These are phyloP conservation scores for Pseudolycoriella hygida DNA, from an alignment of 2,888 invertebrate genomes.

Conservation along the genomic window DNA sequence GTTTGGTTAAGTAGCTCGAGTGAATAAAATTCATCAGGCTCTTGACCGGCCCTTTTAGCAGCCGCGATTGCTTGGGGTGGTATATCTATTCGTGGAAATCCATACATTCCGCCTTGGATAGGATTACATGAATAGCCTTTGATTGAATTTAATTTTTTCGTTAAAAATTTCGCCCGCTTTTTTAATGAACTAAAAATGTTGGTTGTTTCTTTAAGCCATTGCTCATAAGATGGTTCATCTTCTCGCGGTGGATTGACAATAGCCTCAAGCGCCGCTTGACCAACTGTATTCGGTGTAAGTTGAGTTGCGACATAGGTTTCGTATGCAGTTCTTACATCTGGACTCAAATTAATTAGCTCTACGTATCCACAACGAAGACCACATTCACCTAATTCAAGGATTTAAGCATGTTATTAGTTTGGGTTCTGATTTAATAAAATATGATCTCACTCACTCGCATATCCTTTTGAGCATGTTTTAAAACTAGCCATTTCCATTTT, in stretches of 20 bases:
- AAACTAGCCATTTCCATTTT: constrained; percentile 83
- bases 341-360: constrained; percentile 77
- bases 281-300: constrained; percentile 83
- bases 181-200: constrained; percentile 57
- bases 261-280: constrained; percentile 80
- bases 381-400: too few relatives aligned
- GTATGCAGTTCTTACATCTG: constrained; percentile 61
- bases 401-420: too few relatives aligned
- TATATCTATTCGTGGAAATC: constrained; percentile 74
- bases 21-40: constrained; percentile 85
- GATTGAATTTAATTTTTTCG: constrained; percentile 76
- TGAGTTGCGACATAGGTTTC: constrained; percentile 85
- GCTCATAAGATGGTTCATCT: constrained; percentile 75
- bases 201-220: constrained; percentile 54
- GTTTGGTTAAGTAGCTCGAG: constrained; percentile 77
- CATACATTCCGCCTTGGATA: constrained; percentile 94
- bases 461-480: constrained; percentile 95
- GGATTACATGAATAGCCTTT: constrained; percentile 75
- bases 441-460: constrained; percentile 74
- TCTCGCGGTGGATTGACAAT: constrained; percentile 74
- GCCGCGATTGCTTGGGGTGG: constrained; percentile 69
- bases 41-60: constrained; percentile 54
- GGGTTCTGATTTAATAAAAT: too few relatives aligned
- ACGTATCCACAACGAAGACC: constrained; percentile 91
- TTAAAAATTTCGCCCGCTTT: constrained; percentile 62